These are phyloP conservation scores for Mallotus villosus DNA, from an alignment of 2,797 vertebrate genomes.

Conservation along the genomic window DNA sequence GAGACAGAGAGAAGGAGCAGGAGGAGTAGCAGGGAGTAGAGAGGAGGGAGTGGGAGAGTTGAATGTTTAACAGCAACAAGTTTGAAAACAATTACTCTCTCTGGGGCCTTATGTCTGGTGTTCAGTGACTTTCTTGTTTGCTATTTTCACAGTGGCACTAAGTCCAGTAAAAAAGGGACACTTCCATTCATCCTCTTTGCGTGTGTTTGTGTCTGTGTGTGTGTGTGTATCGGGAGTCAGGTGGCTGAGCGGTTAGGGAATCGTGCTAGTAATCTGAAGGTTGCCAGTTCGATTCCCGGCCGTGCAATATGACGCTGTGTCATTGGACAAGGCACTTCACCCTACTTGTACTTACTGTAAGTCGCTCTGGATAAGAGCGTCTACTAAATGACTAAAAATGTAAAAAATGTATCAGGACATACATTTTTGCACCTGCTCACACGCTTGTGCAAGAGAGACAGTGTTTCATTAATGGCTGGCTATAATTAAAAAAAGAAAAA, in stretches of 20 bases:
- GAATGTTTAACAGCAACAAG: conserved; percentile 81
- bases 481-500: no score
- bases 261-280: no score
- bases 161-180: conserved; percentile 83
- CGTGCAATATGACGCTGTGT: no score
- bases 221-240: no score
- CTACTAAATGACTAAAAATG: no score
- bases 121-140: conserved; percentile 60
- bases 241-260: no score
- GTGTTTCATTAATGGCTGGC: conserved; percentile 89
- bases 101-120: conserved; percentile 26
- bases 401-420: background rate
- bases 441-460: conserved; percentile 62
- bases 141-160: conserved; percentile 72
- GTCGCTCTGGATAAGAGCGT: no score
- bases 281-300: no score
- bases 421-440: conserved; percentile 18
- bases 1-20: background rate
- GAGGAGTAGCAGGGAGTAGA: conserved; percentile 22
- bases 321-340: no score
- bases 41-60: background rate
- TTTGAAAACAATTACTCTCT: conserved; percentile 75
- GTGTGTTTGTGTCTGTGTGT: conserved; percentile 10
- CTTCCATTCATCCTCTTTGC: conserved; percentile 66
- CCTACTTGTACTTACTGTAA: no score